These are phyloP conservation scores for Oncorhynchus keta DNA, from an alignment of 2,113 vertebrate genomes.

Conservation along the genomic window DNA sequence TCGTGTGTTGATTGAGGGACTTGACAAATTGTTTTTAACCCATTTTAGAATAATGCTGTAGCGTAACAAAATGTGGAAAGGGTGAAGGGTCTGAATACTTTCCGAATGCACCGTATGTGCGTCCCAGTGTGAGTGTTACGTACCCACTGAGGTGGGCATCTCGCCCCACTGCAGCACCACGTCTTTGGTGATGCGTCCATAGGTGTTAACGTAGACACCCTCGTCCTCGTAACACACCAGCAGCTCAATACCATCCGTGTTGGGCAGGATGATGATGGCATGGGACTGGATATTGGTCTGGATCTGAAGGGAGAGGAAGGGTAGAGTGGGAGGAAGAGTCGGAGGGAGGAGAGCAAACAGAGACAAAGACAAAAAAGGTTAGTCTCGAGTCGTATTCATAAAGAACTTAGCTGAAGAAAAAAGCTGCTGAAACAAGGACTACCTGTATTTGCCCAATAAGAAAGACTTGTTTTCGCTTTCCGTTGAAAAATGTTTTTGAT, in stretches of 20 bases:
- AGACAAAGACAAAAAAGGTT: background rate
- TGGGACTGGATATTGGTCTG: slow-evolving; percentile 74
- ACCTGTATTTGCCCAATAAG: too few relatives aligned
- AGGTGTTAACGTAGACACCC: slow-evolving; percentile 77
- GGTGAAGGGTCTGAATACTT: too few relatives aligned
- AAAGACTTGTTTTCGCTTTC: too few relatives aligned
- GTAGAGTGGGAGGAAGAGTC: too few relatives aligned
- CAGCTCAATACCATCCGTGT: slow-evolving; percentile 76
- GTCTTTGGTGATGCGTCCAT: slow-evolving; percentile 76
- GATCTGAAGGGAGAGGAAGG: slow-evolving; percentile 44
- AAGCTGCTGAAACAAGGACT: too few relatives aligned
- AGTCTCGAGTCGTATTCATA: too few relatives aligned
- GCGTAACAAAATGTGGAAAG: too few relatives aligned
- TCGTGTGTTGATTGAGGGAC: too few relatives aligned
- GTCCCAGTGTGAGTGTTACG: background rate
- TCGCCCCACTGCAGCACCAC: slow-evolving; percentile 80
- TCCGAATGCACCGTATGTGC: background rate
- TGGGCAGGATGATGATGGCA: slow-evolving; percentile 75
- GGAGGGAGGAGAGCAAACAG: too few relatives aligned
- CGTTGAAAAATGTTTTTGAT: too few relatives aligned
- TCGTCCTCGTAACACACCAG: slow-evolving; percentile 77
- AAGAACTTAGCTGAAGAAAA: accelerated
- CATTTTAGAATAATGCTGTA: too few relatives aligned
- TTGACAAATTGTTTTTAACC: too few relatives aligned
- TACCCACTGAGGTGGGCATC: slow-evolving; percentile 76